Evolutionary conservation across 2,113 vertebrate genomes (phyloP).

Genomic region (Macquaria australasica): DNA sequence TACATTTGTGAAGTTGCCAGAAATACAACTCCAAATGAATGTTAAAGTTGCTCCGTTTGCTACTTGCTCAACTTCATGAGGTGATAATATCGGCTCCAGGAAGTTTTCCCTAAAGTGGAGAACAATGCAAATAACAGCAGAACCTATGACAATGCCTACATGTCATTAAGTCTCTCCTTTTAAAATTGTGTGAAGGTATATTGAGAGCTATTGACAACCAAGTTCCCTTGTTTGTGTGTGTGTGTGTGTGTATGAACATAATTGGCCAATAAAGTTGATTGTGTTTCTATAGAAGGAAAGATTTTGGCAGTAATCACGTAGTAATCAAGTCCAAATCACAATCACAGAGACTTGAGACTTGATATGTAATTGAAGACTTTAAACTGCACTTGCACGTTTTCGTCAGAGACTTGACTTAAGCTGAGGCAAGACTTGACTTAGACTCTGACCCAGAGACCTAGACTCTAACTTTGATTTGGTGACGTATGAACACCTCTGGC

Average conservation of each 20-base stretch:
- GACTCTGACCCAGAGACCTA: neutral
- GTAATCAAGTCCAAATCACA: slow-evolving; percentile 6
- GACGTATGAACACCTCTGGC: neutral
- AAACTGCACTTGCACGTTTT: neutral
- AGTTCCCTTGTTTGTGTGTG: neutral
- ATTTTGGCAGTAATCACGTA: neutral
- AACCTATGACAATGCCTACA: neutral
- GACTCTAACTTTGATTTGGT: neutral
- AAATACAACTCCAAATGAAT: neutral
- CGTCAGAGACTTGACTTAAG: neutral
- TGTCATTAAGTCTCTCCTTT: neutral
- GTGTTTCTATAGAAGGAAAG: neutral
- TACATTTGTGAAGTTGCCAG: too few relatives aligned
- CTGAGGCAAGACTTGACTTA: neutral
- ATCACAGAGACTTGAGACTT: neutral
- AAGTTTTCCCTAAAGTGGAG: too few relatives aligned
- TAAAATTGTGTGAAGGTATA: too few relatives aligned
- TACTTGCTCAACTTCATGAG: too few relatives aligned
- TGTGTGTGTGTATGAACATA: neutral
- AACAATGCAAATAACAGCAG: neutral
- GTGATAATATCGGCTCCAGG: too few relatives aligned
- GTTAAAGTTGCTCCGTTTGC: too few relatives aligned
- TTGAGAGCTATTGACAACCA: too few relatives aligned
- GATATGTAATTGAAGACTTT: neutral
- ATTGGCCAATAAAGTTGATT: neutral